Conservation (phyloP, 1,140 invertebrate species). For the Thaumatotibia leucotreta region DNA sequence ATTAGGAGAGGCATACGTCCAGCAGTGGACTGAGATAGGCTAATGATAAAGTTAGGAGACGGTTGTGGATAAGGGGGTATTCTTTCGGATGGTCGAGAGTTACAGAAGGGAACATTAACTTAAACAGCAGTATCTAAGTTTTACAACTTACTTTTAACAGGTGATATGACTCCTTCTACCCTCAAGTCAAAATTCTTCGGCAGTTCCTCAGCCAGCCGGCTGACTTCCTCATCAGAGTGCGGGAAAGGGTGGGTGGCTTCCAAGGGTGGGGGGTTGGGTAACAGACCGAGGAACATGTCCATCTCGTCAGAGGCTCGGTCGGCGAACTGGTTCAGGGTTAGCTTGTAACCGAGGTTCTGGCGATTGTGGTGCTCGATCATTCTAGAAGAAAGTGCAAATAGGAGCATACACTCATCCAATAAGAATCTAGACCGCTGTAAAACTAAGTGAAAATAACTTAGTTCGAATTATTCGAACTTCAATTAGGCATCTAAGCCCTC, state of each 20-base stretch:
- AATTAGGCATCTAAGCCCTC: too few relatives aligned
- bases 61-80: too few relatives aligned
- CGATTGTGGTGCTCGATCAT: constrained; percentile 36
- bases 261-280: neutral
- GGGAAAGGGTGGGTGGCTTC: constrained; percentile 83
- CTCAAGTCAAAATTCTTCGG: constrained; percentile 91
- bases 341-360: constrained; percentile 44
- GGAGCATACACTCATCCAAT: too few relatives aligned
- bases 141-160: constrained; percentile 88
- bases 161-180: constrained; percentile 90
- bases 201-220: constrained; percentile 52
- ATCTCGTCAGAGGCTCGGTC: constrained; percentile 42
- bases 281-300: constrained; percentile 26
- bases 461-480: too few relatives aligned
- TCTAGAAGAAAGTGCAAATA: constrained; percentile 23
- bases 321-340: constrained; percentile 50
- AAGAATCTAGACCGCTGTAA: constrained; percentile 22
- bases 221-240: constrained; percentile 62
- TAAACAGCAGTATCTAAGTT: too few relatives aligned
- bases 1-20: too few relatives aligned
- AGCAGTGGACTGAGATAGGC: too few relatives aligned
- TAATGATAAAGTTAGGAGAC: too few relatives aligned
- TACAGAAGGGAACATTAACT: neutral
- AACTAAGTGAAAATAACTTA: too few relatives aligned
- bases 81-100: neutral